phyloP scores from a whole-genome alignment of 2,797 vertebrate species.

The Anguilla obscura region DNA sequence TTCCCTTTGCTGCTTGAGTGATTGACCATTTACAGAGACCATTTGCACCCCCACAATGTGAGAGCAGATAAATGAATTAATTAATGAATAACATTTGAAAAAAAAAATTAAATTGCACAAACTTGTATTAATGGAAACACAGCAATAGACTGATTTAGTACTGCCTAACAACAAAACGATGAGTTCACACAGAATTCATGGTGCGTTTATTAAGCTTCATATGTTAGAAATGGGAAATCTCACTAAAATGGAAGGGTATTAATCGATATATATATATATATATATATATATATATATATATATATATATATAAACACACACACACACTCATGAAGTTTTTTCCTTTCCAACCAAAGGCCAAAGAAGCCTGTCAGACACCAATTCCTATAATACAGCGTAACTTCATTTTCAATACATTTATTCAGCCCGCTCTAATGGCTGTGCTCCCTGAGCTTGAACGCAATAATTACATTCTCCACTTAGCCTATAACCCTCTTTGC shows the following conservation, averaged over 20 bases:
- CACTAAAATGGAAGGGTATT: no score
- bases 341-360: background rate
- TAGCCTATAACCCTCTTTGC: background rate
- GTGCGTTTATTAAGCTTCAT: background rate
- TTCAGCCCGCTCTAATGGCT: background rate
- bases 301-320: background rate
- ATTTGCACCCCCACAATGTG: no score
- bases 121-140: no score
- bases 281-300: background rate
- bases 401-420: background rate
- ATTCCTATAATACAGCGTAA: background rate
- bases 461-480: background rate
- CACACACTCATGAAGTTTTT: background rate
- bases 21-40: background rate
- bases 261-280: no score
- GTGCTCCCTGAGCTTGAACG: background rate
- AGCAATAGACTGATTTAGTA: no score
- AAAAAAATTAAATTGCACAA: no score
- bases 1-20: background rate
- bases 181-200: background rate
- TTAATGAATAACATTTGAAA: no score
- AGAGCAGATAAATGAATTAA: background rate
- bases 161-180: background rate
- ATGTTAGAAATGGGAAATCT: no score
- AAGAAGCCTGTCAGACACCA: background rate